Evolutionary conservation across 2,113 vertebrate genomes (phyloP), one percentile per base, ranked within the genome.

Genomic region (Carlito syrichta): DNA sequence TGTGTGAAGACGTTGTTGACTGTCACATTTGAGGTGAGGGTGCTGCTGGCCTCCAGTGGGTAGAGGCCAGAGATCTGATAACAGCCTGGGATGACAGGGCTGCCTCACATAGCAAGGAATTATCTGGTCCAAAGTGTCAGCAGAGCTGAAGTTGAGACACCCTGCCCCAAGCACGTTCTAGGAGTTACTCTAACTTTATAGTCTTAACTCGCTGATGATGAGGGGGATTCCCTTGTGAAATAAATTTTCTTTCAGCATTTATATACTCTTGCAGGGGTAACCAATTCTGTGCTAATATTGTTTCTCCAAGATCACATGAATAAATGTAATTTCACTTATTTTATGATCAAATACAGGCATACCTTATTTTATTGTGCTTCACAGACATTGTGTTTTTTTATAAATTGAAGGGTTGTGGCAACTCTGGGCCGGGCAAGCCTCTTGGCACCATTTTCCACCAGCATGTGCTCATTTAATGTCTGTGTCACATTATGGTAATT

Each of bases 271-370:
- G 13, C 23, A 73, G 60, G 23, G 32, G 1, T n/a, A 91, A 74
- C 27, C 10, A 68, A 19, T 89, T 97, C 87, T 86, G 8, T 38
- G 32, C 27, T 89, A 91, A 54, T 95, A 88, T 20, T 43, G 19
- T 93, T 96, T 93, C 32, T 86, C 30, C 25, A 89, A 23, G 84
- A 27, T 83, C 48, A 56, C 30, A 16, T 60, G 23, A 35, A 92
- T 95, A 83, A 84, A 56, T 95, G 17, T 86, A 94, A 68, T 94
- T 93, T 88, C 20, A 73, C 43, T 83, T 96, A 5, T 30, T 17
- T 62, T 52, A 69, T 22, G 40, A 79, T 82, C 38, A 90, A 62
- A 40, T 73, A 48, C 8, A 48, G 27, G 73, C 8, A 48, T 32
- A 19, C 73, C 43, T 76, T 14, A 48, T 48, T 76, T 76, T 48